Percentiles rank a stretch among this genome's conserved stretches.
These are phyloP conservation scores for Amblyteles armatorius DNA, from an alignment of 2,888 invertebrate species.

Conservation along the genomic window DNA sequence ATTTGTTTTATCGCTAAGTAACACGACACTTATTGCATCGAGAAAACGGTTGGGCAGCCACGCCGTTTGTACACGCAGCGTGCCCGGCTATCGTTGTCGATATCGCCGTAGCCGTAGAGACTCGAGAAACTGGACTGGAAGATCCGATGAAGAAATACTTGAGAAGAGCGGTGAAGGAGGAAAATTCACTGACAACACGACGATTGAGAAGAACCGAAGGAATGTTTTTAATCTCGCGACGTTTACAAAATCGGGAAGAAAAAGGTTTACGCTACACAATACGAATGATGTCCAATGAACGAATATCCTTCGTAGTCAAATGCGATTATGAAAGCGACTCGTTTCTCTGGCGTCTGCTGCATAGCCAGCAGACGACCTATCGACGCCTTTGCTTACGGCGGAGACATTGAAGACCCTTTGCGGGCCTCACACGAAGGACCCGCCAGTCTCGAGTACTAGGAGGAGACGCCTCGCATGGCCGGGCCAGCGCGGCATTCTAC, in stretches of 20 bases:
- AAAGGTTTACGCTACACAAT: not conserved
- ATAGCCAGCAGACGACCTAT: too few relatives aligned
- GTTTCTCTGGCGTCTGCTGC: too few relatives aligned
- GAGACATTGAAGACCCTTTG: too few relatives aligned
- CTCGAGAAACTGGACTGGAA: conserved; percentile 21
- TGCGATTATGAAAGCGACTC: not conserved
- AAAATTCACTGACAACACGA: conserved; percentile 25
- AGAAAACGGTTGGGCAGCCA: conserved; percentile 31
- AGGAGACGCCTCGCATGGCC: too few relatives aligned
- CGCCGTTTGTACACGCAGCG: conserved; percentile 2
- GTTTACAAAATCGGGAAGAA: not conserved
- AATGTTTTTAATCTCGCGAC: conserved; percentile 6
- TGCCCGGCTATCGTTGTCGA: conserved; percentile 12
- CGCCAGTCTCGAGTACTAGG: too few relatives aligned
- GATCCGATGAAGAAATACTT: conserved; percentile 51
- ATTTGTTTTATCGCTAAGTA: conserved; percentile 74
- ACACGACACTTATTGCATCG: conserved; percentile 75
- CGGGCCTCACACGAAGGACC: too few relatives aligned
- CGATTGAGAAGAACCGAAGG: not conserved
- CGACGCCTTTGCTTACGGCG: too few relatives aligned
- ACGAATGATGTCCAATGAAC: not conserved
- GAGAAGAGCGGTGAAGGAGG: conserved; percentile 23
- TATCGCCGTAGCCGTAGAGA: conserved; percentile 11
- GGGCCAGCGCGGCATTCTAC: too few relatives aligned
- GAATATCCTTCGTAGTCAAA: not conserved